Evolutionary conservation across 2,113 vertebrate species (phyloP).

Genomic region (Podarcis raffonei): DNA sequence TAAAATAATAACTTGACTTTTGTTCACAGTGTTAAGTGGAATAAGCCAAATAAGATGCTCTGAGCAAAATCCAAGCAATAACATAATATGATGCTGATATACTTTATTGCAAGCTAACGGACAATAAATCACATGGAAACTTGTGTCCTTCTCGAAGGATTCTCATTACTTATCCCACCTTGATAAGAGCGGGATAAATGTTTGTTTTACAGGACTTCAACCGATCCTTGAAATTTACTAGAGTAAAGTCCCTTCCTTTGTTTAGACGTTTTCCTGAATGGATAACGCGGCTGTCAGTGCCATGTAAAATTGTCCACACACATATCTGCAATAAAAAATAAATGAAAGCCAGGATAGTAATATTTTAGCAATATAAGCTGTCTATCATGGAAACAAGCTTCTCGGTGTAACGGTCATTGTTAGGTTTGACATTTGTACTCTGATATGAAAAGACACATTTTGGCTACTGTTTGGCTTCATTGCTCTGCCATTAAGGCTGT

Average conservation of each 20-base stretch:
- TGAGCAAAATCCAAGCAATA: neutral
- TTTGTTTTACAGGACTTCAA: neutral
- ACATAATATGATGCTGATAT: neutral
- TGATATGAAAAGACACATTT: neutral
- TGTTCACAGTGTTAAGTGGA: neutral
- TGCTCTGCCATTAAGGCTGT: neutral
- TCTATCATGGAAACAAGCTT: neutral
- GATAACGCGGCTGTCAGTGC: neutral
- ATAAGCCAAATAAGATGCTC: neutral
- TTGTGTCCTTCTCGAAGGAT: neutral
- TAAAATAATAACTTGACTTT: neutral
- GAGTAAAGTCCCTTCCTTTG: neutral
- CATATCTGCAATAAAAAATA: neutral
- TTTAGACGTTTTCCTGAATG: constrained; percentile 19
- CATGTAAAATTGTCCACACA: neutral
- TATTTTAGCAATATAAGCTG: neutral
- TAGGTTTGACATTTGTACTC: neutral
- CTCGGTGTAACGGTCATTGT: too few species aligned
- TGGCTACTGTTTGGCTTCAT: neutral
- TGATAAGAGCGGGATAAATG: neutral
- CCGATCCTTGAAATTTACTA: neutral
- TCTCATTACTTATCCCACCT: neutral
- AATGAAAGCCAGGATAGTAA: neutral
- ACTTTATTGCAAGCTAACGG: neutral
- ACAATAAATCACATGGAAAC: neutral